A percentile compares a stretch with the other conserved stretches of the same genome.
Evolutionary conservation across 2,113 vertebrate genomes (phyloP).

Genomic region (Crotalus horridus): DNA sequence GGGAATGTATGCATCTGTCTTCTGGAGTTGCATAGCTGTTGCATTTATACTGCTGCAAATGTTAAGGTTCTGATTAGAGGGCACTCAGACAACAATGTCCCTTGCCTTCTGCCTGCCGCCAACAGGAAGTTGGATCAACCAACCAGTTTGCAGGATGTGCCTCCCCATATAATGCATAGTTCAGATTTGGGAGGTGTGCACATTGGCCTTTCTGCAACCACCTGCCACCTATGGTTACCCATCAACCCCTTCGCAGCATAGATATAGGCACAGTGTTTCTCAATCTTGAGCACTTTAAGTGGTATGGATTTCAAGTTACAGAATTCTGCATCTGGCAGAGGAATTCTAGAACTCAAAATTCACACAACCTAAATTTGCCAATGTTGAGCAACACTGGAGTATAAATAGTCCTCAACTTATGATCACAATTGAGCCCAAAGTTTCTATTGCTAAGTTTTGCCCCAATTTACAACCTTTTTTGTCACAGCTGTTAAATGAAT

Average conservation of each 20-base stretch:
- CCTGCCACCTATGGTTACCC: neutral
- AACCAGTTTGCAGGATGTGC: neutral
- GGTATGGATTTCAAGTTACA: neutral
- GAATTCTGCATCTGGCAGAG: neutral
- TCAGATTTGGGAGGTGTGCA: neutral
- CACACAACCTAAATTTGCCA: neutral
- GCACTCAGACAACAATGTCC: neutral
- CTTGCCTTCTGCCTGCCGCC: neutral
- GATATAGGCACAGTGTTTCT: neutral
- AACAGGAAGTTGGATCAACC: neutral
- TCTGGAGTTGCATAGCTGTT: neutral
- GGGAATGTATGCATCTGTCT: neutral
- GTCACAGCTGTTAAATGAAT: too few species aligned
- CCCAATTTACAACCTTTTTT: neutral
- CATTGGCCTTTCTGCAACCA: neutral
- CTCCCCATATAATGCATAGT: neutral
- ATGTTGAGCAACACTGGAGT: neutral
- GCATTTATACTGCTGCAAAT: neutral
- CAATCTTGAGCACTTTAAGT: neutral
- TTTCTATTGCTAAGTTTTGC: neutral
- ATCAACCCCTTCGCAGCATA: neutral
- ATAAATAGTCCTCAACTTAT: neutral
- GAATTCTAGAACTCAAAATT: neutral
- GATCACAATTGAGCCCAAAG: neutral
- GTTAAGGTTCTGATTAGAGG: neutral